These are phyloP conservation scores for Fregata magnificens DNA, from an alignment of 2,113 vertebrate genomes.

Conservation along the genomic window DNA sequence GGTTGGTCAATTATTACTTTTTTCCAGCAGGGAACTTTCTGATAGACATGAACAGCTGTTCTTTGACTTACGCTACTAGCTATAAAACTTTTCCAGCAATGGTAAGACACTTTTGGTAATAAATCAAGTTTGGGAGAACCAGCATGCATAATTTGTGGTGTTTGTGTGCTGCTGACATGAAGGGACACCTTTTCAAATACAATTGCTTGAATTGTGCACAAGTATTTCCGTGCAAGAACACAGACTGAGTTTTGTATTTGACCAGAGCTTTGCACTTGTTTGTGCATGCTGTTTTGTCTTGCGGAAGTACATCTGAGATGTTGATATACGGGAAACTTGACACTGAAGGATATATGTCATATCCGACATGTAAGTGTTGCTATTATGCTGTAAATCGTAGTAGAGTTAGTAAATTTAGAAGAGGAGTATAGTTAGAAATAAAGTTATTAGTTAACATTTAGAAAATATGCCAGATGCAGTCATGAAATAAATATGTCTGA, in stretches of 20 bases:
- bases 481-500: neutral
- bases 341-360: neutral
- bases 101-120: neutral
- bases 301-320: neutral
- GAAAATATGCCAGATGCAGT: neutral
- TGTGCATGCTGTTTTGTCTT: neutral
- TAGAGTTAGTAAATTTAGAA: neutral
- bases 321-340: neutral
- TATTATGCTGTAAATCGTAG: neutral
- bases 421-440: neutral
- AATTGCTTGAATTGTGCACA: neutral
- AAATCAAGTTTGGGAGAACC: neutral
- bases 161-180: neutral
- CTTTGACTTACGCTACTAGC: neutral
- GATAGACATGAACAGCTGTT: neutral
- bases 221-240: neutral
- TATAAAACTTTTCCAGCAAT: neutral
- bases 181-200: neutral
- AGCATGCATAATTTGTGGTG: neutral
- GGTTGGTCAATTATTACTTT: neutral
- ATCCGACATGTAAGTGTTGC: neutral
- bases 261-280: neutral
- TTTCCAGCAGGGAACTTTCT: neutral
- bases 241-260: neutral
- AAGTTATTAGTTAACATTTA: neutral